These are phyloP conservation scores for Chymomyza procnemis DNA, from an alignment of 2,888 invertebrate genomes.

Conservation along the genomic window DNA sequence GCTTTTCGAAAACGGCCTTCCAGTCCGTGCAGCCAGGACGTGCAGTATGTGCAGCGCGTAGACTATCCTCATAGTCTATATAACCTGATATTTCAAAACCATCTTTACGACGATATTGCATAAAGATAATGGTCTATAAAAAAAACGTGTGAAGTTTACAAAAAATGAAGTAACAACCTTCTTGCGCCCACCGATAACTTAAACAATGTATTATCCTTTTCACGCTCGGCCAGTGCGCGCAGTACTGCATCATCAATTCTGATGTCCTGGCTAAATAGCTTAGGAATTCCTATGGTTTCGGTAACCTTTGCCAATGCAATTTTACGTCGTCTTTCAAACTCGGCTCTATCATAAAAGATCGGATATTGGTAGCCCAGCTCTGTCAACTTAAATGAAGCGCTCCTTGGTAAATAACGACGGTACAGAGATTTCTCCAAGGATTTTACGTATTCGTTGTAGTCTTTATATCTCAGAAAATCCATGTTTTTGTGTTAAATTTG, in stretches of 20 bases:
- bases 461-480: no score
- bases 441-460: no score
- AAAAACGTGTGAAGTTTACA: conserved; percentile 35
- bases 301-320: conserved; percentile 81
- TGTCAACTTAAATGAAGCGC: conserved; percentile 79
- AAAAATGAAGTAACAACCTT: no score
- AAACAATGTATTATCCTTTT: conserved; percentile 86
- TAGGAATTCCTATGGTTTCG: no score
- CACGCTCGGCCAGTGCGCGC: conserved; percentile 84
- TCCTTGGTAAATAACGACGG: no score
- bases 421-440: no score
- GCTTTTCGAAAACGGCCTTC: conserved; percentile 84
- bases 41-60: conserved; percentile 50
- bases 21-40: conserved; percentile 81
- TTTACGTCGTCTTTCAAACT: conserved; percentile 81
- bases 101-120: conserved; percentile 83
- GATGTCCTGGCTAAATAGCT: conserved; percentile 82
- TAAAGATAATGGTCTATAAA: conserved; percentile 86
- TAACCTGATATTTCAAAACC: conserved; percentile 91
- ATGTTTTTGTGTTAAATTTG: no score
- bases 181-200: conserved; percentile 81
- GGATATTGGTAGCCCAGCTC: conserved; percentile 85
- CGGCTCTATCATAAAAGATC: conserved; percentile 80
- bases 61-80: conserved; percentile 83
- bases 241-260: conserved; percentile 82